These are phyloP conservation scores for Ceratina australensis DNA, from an alignment of 1,140 invertebrate genomes.

Conservation along the genomic window DNA sequence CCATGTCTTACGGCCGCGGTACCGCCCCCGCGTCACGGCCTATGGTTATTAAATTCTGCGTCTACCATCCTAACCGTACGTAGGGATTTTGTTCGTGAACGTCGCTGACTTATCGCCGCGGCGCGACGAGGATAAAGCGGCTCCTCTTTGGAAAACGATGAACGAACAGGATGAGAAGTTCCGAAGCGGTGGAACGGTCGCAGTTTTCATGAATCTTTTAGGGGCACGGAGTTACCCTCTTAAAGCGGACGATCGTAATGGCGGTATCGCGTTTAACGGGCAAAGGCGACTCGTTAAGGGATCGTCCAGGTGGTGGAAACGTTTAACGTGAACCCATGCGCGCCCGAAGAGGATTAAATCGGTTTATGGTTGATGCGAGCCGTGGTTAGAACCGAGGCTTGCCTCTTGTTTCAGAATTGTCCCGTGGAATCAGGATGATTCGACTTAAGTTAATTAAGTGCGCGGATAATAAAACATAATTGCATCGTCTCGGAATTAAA, in stretches of 20 bases:
- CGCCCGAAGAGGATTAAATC: constrained; percentile 2
- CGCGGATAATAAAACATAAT: too few relatives aligned
- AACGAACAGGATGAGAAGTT: too few relatives aligned
- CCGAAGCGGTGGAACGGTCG: background rate
- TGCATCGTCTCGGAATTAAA: too few relatives aligned
- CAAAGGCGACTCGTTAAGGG: constrained; percentile 21
- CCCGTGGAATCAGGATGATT: background rate
- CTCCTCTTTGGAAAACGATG: background rate
- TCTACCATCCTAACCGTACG: constrained; percentile 31
- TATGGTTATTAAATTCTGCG: constrained; percentile 79
- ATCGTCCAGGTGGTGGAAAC: constrained; percentile 2
- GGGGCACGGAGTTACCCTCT: constrained; percentile 21
- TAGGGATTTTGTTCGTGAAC: constrained; percentile 1
- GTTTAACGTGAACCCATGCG: constrained; percentile 11
- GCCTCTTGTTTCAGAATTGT: background rate
- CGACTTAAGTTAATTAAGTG: background rate
- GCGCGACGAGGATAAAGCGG: background rate
- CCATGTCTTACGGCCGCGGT: constrained; percentile 67
- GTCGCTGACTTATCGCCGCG: constrained; percentile 70
- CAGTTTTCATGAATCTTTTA: constrained; percentile 40
- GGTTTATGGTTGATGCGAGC: constrained; percentile 4
- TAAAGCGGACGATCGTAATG: constrained; percentile 36
- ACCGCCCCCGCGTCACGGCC: constrained; percentile 54
- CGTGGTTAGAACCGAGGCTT: background rate
- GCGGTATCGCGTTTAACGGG: constrained; percentile 41